A percentile compares a stretch with the other conserved stretches of the same genome.
Conservation (phyloP, 1,140 invertebrate species). For the Melitaea cinxia region DNA sequence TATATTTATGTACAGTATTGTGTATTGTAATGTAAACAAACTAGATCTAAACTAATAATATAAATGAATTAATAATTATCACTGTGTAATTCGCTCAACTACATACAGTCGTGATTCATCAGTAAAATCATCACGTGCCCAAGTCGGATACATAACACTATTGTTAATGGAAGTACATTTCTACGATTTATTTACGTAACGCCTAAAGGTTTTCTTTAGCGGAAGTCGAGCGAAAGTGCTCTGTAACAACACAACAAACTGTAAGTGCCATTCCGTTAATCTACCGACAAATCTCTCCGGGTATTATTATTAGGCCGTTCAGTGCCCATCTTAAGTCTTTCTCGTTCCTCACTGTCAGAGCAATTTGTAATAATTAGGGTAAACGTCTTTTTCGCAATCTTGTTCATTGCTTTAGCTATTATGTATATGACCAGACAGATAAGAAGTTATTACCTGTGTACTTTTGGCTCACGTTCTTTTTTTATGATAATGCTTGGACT, state of each 20-base stretch:
- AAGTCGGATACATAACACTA: neutral
- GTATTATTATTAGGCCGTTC: constrained; percentile 11
- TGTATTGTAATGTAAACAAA: neutral
- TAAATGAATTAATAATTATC: no score
- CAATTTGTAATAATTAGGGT: constrained; percentile 21
- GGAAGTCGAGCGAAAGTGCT: constrained; percentile 7
- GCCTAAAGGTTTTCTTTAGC: constrained; percentile 4
- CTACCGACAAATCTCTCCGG: constrained; percentile 14
- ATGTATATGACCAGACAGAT: constrained; percentile 28
- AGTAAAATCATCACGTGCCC: neutral
- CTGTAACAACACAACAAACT: constrained; percentile 14
- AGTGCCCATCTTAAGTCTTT: constrained; percentile 16
- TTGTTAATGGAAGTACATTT: constrained; percentile 11
- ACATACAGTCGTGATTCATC: neutral
- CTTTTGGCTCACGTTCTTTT: no score
- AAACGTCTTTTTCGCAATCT: constrained; percentile 8
- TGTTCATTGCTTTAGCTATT: constrained; percentile 5
- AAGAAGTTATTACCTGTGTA: constrained; percentile 37
- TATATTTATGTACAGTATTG: no score
- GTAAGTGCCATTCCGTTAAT: constrained; percentile 12
- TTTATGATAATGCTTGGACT: no score
- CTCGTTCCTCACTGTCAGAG: constrained; percentile 19
- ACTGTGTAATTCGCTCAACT: neutral
- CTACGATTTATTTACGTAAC: constrained; percentile 1
- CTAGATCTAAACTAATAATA: no score